Conservation (phyloP, 2,113 vertebrate species). For the human (Homo sapiens) region DNA sequence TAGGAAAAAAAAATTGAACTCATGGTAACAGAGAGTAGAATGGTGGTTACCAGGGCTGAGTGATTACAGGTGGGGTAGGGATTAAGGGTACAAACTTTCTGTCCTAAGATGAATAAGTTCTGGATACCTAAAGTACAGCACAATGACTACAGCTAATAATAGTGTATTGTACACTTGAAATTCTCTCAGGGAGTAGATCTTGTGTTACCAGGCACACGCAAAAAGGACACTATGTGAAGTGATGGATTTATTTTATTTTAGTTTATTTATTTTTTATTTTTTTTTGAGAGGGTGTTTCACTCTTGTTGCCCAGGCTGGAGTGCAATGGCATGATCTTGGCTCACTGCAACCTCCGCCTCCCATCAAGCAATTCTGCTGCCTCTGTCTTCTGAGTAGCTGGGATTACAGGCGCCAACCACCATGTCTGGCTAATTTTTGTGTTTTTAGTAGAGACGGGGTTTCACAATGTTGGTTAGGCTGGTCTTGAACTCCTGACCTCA, state of each 20-base stretch:
- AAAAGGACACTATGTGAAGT: neutral
- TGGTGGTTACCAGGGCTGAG: neutral
- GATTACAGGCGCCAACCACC: too few species aligned
- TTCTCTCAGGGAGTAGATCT: neutral
- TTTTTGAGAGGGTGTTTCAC: too few species aligned
- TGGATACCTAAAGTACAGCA: neutral
- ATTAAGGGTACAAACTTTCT: neutral
- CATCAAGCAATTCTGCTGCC: too few species aligned
- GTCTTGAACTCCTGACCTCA: too few species aligned
- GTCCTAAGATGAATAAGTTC: neutral
- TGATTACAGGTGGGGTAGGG: neutral
- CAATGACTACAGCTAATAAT: neutral
- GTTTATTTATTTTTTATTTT: too few species aligned
- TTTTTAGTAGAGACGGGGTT: too few species aligned
- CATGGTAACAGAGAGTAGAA: neutral
- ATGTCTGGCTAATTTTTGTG: too few species aligned
- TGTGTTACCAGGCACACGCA: neutral
- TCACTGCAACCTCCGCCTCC: too few species aligned
- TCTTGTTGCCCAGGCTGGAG: too few species aligned
- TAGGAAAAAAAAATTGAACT: neutral
- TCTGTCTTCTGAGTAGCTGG: too few species aligned
- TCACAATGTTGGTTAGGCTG: too few species aligned
- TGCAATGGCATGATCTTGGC: too few species aligned
- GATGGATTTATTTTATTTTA: neutral
- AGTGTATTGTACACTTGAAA: neutral